A percentile compares a stretch with the other conserved stretches of the same genome.
phyloP scores from a whole-genome alignment of 2,888 invertebrate species.

The Ceratothoa steindachneri region DNA sequence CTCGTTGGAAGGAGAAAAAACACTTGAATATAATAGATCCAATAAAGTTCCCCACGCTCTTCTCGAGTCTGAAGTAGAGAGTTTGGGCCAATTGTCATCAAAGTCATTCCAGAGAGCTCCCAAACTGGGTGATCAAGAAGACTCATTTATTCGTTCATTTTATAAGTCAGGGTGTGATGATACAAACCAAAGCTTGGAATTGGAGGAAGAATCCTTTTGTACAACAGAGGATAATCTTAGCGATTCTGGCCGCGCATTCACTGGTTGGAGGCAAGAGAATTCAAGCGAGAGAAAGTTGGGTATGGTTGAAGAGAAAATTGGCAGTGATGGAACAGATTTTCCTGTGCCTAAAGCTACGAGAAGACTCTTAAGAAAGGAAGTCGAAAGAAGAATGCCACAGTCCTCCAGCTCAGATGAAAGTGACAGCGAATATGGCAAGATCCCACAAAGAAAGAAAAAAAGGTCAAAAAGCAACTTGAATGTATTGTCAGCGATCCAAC shows the following conservation, averaged over 20 bases:
- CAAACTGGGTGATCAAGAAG: conserved; percentile 15
- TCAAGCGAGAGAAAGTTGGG: not conserved
- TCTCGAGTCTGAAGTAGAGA: too few relatives aligned
- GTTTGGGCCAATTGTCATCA: not conserved
- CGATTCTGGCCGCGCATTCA: not conserved
- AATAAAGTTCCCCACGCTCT: too few relatives aligned
- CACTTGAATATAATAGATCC: not conserved
- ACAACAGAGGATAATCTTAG: not conserved
- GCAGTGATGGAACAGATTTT: not conserved
- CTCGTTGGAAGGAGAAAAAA: not conserved
- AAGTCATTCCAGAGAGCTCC: not conserved
- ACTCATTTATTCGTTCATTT: conserved; percentile 31
- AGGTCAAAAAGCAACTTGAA: conserved; percentile 8
- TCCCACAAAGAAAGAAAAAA: conserved; percentile 6
- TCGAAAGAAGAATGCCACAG: conserved; percentile 23
- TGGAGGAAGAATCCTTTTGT: not conserved
- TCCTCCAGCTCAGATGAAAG: conserved; percentile 34
- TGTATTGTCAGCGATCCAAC: not conserved
- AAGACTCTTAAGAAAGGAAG: conserved; percentile 23
- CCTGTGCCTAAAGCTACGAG: conserved; percentile 18
- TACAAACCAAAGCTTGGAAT: not conserved
- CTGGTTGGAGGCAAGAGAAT: not conserved
- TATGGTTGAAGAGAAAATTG: not conserved
- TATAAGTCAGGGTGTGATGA: conserved; percentile 13
- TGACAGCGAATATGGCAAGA: conserved; percentile 14